Evolutionary conservation across 2,888 invertebrate genomes (phyloP), one percentile per base, ranked within the genome.

Genomic region (Phortica okadai): DNA sequence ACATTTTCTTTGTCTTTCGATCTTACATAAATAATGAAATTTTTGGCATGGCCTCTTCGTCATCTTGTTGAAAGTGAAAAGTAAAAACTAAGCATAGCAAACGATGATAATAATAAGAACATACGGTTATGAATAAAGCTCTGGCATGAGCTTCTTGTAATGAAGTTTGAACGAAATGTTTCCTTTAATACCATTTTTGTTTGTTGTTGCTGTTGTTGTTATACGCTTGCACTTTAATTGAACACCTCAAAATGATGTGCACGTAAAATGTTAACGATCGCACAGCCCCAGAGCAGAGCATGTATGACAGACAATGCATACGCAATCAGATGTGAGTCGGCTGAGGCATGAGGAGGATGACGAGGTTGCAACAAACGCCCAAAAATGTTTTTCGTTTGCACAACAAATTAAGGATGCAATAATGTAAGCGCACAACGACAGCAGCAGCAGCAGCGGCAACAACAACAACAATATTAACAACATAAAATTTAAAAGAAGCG

Each of bases 191-290:
- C n/a, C 56, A 6, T 54, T 3, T 14, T 50, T 33, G 10, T 50
- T 21, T 1, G 1, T 33, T 72, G 14, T 25, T 67, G 67, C 50
- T 56, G 42, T 42, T 59, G 42, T 62, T 41, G 59, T 44, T 50
- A 11, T 5, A 6, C 41, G 58, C 8, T 21, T 64, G 69, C 54
- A 76, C 79, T 79, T 87, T 86, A 85, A 86, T 86, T 86, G 86
- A 87, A 88, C 86, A 88, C 87, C 87, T 86, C 81, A 83, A 88
- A 88, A 88, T 88, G 87, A 88, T 85, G 88, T 82, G 86, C 87
- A 87, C 88, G 88, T 86, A 86, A 87, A 80, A 85, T 82, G 85
- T 86, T 86, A 82, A 82, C 79, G 84, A 78, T 64, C 50, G 82
- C 83, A 81, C 77, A 81, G 78, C 74, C 80, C 72, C 78, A 21